Percentiles rank a stretch among this genome's conserved stretches.
phyloP scores from a whole-genome alignment of 2,888 invertebrate species.

The Pterobdella sp. region DNA sequence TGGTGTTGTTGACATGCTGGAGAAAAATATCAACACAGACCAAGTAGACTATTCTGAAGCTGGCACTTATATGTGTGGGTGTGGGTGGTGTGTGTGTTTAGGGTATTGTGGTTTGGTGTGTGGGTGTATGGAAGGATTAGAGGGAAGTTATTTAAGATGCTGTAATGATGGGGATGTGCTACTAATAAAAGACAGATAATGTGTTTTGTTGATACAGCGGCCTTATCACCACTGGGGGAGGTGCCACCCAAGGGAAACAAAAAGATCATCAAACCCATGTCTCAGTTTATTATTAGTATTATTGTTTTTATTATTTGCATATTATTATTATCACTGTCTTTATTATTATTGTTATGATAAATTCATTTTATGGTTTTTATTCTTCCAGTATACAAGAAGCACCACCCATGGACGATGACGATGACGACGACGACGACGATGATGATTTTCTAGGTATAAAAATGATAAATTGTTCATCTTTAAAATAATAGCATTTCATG shows the following conservation, averaged over 20 bases:
- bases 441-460: no score
- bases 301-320: background rate
- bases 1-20: conserved; percentile 22
- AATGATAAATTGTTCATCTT: no score
- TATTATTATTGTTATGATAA: background rate
- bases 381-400: background rate
- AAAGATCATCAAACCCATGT: conserved; percentile 24
- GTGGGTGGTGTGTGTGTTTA: no score
- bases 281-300: background rate
- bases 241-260: conserved; percentile 14
- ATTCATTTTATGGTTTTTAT: background rate
- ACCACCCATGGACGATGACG: background rate
- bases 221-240: conserved; percentile 20
- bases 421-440: conserved; percentile 17
- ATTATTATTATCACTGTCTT: background rate
- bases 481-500: no score
- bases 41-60: conserved; percentile 17
- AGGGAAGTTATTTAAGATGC: background rate
- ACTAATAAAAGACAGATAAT: no score
- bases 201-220: conserved; percentile 12
- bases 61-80: conserved; percentile 25
- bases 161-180: background rate
- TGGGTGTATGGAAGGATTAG: background rate
- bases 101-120: background rate
- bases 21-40: conserved; percentile 30